phyloP scores from a whole-genome alignment of 2,797 vertebrate species.

The Leptatherina wallacei region DNA sequence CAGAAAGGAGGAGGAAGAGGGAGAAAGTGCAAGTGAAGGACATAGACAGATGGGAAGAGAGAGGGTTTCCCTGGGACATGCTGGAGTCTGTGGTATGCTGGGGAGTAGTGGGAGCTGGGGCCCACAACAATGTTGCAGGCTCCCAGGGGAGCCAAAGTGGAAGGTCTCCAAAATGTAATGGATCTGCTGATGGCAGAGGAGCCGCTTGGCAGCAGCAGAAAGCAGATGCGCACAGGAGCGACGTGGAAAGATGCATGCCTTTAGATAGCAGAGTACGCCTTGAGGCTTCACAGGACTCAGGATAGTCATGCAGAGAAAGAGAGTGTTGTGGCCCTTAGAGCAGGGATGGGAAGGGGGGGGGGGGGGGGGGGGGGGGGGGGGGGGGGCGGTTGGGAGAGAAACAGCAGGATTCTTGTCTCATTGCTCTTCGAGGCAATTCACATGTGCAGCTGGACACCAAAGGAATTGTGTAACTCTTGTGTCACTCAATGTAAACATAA shows the following conservation, averaged over 20 bases:
- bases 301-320: conserved; percentile 20
- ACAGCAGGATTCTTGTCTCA: conserved; percentile 65
- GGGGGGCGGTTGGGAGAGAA: conserved; percentile 45
- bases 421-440: conserved; percentile 50
- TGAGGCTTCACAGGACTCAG: conserved; percentile 60
- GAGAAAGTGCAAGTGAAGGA: conserved; percentile 59
- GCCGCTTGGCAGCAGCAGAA: conserved; percentile 56
- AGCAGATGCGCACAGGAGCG: conserved; percentile 55
- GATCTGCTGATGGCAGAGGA: conserved; percentile 55
- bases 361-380: neutral
- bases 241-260: conserved; percentile 52
- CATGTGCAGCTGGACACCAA: conserved; percentile 71
- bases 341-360: neutral
- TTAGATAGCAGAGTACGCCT: conserved; percentile 35
- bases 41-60: conserved; percentile 65
- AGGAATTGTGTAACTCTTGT: conserved; percentile 62
- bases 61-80: conserved; percentile 63
- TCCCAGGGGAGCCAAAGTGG: conserved; percentile 67
- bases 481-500: conserved; percentile 77
- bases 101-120: conserved; percentile 59
- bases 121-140: conserved; percentile 51
- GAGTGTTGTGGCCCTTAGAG: conserved; percentile 28
- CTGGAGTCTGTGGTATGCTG: conserved; percentile 68
- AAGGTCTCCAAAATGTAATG: conserved; percentile 72
- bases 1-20: conserved; percentile 24